Conservation (phyloP, 2,113 vertebrate species). For the Forbesichthys papilliferus region DNA sequence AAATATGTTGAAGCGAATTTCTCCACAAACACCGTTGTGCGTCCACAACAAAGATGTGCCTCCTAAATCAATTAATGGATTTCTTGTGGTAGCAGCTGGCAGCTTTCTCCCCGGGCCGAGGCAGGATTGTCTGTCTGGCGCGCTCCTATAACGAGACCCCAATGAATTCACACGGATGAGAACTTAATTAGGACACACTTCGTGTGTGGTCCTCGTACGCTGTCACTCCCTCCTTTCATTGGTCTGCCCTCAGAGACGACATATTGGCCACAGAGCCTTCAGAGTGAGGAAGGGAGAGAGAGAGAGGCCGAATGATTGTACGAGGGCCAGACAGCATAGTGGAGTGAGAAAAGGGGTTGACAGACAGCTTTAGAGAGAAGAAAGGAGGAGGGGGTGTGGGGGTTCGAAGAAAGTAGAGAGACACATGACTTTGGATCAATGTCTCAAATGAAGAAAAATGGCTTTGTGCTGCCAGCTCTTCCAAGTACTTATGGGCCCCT, state of each 20-base stretch:
- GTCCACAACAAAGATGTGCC: slow-evolving; percentile 30
- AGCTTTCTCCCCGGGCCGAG: slow-evolving; percentile 30
- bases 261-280: not conserved
- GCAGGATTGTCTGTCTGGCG: slow-evolving; percentile 18
- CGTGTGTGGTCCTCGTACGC: not conserved
- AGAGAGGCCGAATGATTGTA: not conserved
- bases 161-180: slow-evolving; percentile 42
- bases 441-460: slow-evolving; percentile 44
- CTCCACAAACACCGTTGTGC: slow-evolving; percentile 9
- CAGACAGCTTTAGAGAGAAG: not conserved
- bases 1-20: slow-evolving; percentile 2
- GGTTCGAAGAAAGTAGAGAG: slow-evolving; percentile 3
- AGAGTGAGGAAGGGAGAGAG: not conserved
- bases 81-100: slow-evolving; percentile 42
- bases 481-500: slow-evolving; percentile 37
- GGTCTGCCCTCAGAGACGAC: not conserved
- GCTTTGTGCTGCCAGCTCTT: not conserved
- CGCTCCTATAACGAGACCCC: slow-evolving; percentile 34
- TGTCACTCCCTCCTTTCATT: not conserved
- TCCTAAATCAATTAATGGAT: slow-evolving; percentile 47
- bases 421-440: slow-evolving; percentile 33
- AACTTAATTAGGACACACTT: slow-evolving; percentile 38
- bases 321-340: not conserved
- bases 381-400: not conserved
- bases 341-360: no score